Evolutionary conservation across 2,113 vertebrate genomes (phyloP), one percentile per base, ranked within the genome.

Genomic region (Ailurus styani): DNA sequence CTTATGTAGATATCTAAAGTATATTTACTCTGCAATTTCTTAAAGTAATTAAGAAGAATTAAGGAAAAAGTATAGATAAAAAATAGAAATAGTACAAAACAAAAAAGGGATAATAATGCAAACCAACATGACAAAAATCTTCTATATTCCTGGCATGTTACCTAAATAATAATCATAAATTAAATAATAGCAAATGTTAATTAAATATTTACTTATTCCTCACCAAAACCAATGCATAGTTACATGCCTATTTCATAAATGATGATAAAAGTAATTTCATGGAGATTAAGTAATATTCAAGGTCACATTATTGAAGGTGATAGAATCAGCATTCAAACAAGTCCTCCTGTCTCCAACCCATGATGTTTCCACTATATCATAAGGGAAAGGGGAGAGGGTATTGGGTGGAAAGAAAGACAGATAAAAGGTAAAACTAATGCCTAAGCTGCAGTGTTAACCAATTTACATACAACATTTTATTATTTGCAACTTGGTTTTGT

Each of bases 391-490:
- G 40, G 72, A n/a, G 34, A 47, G 20, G 23, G 11, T 73, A 27
- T 45, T 42, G 11, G 40, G 7, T 42, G 23, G 40, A 42, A 73
- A 73, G 23, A 42, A 25, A 29, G 21, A 34, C n/a, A n/a, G n/a
- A n/a, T 21, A 62, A 60, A 86, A 42, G 15, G 13, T 62, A 54
- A 66, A 87, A 50, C 1, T 3, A 64, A 90, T 87, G 37, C 1
- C 3, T 0, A 3, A 18, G 8, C 4, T 37, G 15, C 6, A 50
- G 17, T 8, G 0, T 23, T 20, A 23, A 3, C 1, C 47, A 70
- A 18, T 20, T 88, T 4, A 50, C 10, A 31, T 20, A 21, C 2
- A 52, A 2, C 31, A 47, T 81, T 81, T 82, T 25, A 15, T 73
- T 78, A 45, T 21, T 88, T 4, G 2, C 31, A 29, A 23, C 25